Conservation (phyloP, 2,888 invertebrate species). For the Drosophila kanekoi region DNA sequence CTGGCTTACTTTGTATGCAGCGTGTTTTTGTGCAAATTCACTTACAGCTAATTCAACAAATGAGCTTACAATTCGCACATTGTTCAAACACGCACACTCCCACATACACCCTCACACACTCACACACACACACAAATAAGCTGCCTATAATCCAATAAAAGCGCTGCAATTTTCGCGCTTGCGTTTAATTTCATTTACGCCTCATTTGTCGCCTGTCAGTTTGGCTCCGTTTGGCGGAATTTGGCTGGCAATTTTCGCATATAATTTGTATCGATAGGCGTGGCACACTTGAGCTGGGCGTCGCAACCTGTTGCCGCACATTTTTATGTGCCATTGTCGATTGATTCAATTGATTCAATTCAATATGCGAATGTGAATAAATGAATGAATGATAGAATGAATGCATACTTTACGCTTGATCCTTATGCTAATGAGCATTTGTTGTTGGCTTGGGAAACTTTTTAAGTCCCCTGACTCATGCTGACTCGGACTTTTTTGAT, state of each 20-base stretch:
- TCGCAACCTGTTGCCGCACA: constrained; percentile 59
- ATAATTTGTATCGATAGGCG: constrained; percentile 37
- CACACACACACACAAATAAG: constrained; percentile 17
- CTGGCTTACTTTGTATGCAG: constrained; percentile 43
- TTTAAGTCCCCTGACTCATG: constrained; percentile 39
- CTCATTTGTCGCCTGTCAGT: constrained; percentile 76
- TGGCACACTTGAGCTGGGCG: constrained; percentile 17
- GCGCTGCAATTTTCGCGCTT: constrained; percentile 76
- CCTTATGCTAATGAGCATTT: constrained; percentile 68
- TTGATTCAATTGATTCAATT: constrained; percentile 53
- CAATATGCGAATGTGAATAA: constrained; percentile 10
- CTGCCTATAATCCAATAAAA: constrained; percentile 76
- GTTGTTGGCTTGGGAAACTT: constrained; percentile 28
- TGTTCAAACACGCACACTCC: constrained; percentile 44
- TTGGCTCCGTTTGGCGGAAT: constrained; percentile 21
- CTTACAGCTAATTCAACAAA: constrained; percentile 73
- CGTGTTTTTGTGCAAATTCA: constrained; percentile 50
- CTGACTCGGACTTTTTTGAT: constrained; percentile 37
- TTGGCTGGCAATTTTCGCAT: constrained; percentile 38
- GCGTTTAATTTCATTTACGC: constrained; percentile 81
- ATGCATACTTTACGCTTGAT: background rate
- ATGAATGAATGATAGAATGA: background rate
- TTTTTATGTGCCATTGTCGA: constrained; percentile 37
- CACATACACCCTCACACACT: background rate
- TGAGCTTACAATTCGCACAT: constrained; percentile 80